These are phyloP conservation scores for Papilio elwesi DNA, from an alignment of 2,888 invertebrate species.

Conservation along the genomic window DNA sequence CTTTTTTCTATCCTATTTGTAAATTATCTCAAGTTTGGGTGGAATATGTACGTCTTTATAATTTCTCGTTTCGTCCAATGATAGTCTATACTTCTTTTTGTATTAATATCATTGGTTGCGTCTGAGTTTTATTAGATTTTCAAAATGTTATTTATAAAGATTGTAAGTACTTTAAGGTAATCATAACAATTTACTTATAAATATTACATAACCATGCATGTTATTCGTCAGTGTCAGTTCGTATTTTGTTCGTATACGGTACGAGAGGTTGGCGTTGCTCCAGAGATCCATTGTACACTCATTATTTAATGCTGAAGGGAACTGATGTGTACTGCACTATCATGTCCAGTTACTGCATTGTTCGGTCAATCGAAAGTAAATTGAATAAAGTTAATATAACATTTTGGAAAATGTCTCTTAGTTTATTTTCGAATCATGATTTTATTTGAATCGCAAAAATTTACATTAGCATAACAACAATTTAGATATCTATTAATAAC, in stretches of 20 bases:
- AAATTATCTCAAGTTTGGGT: no score
- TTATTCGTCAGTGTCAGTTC: not conserved
- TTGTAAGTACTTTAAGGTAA: no score
- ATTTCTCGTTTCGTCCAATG: no score
- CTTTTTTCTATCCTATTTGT: no score
- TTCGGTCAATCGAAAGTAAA: not conserved
- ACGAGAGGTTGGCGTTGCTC: not conserved
- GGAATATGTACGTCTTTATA: no score
- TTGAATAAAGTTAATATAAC: not conserved
- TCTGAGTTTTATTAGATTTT: no score
- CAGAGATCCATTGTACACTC: conserved; percentile 2
- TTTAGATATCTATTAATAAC: no score
- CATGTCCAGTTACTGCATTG: conserved; percentile 2
- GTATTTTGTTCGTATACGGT: not conserved
- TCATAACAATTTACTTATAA: not conserved
- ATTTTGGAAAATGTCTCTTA: not conserved
- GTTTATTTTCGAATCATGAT: not conserved
- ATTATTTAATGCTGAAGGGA: conserved; percentile 12
- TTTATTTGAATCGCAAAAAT: no score
- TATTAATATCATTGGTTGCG: no score
- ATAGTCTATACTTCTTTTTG: no score
- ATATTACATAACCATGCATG: not conserved
- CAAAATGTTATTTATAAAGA: no score
- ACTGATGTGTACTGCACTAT: conserved; percentile 7
- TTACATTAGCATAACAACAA: no score